Conservation (phyloP, 2,888 invertebrate species). For the Galeopsomyia nigrocyanea region DNA sequence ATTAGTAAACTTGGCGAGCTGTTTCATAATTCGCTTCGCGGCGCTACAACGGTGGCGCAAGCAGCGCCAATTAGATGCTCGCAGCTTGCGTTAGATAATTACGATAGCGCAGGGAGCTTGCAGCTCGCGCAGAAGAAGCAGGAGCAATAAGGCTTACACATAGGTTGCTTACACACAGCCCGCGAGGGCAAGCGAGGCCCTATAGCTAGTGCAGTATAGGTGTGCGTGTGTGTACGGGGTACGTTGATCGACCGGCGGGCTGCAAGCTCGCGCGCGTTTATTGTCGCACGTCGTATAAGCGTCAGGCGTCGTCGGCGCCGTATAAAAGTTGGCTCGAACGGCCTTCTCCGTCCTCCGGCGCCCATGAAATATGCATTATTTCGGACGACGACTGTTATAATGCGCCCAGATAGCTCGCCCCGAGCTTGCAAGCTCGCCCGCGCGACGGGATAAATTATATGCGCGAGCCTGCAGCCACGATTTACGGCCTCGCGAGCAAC, state of each 20-base stretch:
- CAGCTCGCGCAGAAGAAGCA: not conserved
- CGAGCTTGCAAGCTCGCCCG: not conserved
- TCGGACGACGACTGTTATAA: slow-evolving; percentile 45
- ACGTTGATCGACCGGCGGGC: slow-evolving; percentile 27
- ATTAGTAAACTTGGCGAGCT: slow-evolving; percentile 49
- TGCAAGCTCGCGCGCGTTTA: slow-evolving; percentile 18
- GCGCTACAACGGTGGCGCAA: not conserved
- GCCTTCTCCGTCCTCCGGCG: no score
- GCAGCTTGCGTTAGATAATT: slow-evolving; percentile 40
- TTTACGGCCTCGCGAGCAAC: slow-evolving; percentile 39
- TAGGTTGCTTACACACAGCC: no score
- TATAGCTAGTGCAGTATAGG: no score
- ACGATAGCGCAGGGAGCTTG: slow-evolving; percentile 7
- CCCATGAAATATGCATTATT: slow-evolving; percentile 48
- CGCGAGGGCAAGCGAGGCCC: no score
- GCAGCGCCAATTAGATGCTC: slow-evolving; percentile 33
- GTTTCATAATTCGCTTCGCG: slow-evolving; percentile 37
- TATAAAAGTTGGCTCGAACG: slow-evolving; percentile 44
- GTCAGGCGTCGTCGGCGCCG: slow-evolving; percentile 17
- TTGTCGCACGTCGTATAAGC: slow-evolving; percentile 34
- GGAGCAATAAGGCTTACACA: not conserved
- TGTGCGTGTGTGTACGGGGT: not conserved
- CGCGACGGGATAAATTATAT: slow-evolving; percentile 37
- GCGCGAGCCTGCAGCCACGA: slow-evolving; percentile 33
- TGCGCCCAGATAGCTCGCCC: slow-evolving; percentile 35